A percentile compares a stretch with the other conserved stretches of the same genome.
These are phyloP conservation scores for Nyctibius bracteatus DNA, from an alignment of 2,113 vertebrate species.

Conservation along the genomic window DNA sequence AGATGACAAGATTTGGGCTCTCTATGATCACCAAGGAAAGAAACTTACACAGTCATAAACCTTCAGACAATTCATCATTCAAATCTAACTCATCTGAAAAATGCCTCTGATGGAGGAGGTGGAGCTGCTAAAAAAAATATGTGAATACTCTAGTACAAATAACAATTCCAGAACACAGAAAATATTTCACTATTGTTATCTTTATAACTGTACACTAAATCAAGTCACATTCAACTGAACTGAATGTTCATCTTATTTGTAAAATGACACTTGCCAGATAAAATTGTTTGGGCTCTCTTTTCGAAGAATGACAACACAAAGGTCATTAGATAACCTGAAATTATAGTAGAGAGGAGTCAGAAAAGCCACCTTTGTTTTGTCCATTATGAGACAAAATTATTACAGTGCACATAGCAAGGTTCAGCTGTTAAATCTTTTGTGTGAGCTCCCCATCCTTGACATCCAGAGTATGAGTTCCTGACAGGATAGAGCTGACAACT, in stretches of 20 bases:
- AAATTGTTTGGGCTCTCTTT: neutral
- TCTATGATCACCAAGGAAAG: neutral
- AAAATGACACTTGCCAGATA: neutral
- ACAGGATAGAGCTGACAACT: constrained; percentile 9
- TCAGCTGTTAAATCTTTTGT: neutral
- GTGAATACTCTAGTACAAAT: neutral
- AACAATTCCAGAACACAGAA: neutral
- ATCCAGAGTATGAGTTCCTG: neutral
- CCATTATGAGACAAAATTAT: neutral
- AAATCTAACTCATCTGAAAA: neutral
- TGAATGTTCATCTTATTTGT: neutral
- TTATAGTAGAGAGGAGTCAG: neutral
- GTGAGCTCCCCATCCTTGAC: neutral
- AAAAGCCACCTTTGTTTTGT: neutral
- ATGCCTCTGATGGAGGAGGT: neutral
- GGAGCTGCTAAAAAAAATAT: neutral
- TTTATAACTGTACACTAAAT: neutral
- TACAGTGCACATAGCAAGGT: neutral
- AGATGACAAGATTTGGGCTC: neutral
- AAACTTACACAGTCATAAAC: neutral
- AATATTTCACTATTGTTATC: neutral
- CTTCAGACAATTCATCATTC: neutral
- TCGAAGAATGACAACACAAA: neutral
- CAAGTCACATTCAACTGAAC: neutral
- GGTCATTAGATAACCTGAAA: neutral